Evolutionary conservation across 2,113 vertebrate species (phyloP), one percentile per base, ranked within the genome.

Genomic region (Coptodon bakossiorum): DNA sequence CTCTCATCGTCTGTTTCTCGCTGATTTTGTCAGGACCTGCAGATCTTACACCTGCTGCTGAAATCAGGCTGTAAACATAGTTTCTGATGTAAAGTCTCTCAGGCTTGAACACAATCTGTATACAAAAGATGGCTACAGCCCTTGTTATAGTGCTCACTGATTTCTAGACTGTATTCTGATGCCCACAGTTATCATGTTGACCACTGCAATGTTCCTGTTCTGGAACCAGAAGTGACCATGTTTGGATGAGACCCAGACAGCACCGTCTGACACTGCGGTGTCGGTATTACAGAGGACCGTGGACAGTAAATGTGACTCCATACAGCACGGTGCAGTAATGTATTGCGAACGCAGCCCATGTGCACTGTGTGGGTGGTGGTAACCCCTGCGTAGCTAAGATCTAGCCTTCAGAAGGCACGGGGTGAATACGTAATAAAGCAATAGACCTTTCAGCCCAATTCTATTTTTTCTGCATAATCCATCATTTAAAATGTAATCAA

Each of bases 401-500:
- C 53, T 24, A 56, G 10, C 53, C 53, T 10, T 56, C 53, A 56
- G 53, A 56, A 54, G 52, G n/a, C 52, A 54, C 1, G n/a, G 52
- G 52, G n/a, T 54, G 53, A 54, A 54, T 54, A 24, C 1, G n/a
- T 54, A 1, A 24, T 54, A 54, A 24, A 54, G 10, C 1, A 0
- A 24, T 0, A 24, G 53, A 24, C 0, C n/a, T 54, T 24, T 54
- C n/a, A 54, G 54, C 4, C 54, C 22, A 56, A 56, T 27, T 27
- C 2, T 56, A 56, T 0, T 56, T 27, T 56, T 56, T 56, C 11
- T 56, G 0, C 54, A 27, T 56, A 56, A 56, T 56, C 54, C 1
- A 7, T 27, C 11, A 56, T 56, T 1, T 2, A 0, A 56, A 24
- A 22, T 53, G 1, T 1, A 22, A 10, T 53, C 52, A 53, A 53